Conservation (phyloP, 1,140 invertebrate genomes). For the Drosophila bipectinata region DNA sequence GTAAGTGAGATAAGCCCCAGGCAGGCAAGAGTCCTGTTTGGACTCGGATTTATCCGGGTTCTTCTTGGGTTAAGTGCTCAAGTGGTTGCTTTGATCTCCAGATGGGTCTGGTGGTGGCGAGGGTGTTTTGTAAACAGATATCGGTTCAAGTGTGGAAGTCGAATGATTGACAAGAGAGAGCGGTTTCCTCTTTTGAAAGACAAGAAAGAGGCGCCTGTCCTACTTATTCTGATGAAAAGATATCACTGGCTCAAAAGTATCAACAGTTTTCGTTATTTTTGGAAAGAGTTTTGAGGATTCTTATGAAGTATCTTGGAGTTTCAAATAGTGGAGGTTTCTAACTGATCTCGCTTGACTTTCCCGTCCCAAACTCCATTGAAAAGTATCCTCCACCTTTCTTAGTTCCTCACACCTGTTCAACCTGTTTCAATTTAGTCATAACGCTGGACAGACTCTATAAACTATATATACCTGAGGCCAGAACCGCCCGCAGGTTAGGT, state of each 20-base stretch:
- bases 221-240: not conserved
- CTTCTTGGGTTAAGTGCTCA: constrained; percentile 56
- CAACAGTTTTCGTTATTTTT: not conserved
- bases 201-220: constrained; percentile 18
- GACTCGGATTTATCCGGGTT: constrained; percentile 20
- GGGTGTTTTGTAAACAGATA: constrained; percentile 65
- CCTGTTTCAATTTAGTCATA: constrained; percentile 80
- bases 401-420: constrained; percentile 42
- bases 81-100: constrained; percentile 67
- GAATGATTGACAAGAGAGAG: constrained; percentile 58
- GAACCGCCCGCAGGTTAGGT: constrained; percentile 28
- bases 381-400: not conserved
- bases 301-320: not conserved
- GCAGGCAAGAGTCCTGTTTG: constrained; percentile 25
- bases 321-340: not conserved
- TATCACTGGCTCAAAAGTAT: not conserved
- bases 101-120: constrained; percentile 5
- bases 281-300: not conserved
- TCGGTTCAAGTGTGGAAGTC: constrained; percentile 45
- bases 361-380: not conserved
- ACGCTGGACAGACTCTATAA: constrained; percentile 26
- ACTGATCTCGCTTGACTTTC: not conserved
- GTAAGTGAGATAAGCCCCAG: constrained; percentile 72
- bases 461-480: constrained; percentile 40
- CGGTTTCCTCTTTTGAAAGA: constrained; percentile 4